Base-by-base conservation (phyloP, 1,140 invertebrate genomes). In the Luehdorfia chinensis region DNA sequence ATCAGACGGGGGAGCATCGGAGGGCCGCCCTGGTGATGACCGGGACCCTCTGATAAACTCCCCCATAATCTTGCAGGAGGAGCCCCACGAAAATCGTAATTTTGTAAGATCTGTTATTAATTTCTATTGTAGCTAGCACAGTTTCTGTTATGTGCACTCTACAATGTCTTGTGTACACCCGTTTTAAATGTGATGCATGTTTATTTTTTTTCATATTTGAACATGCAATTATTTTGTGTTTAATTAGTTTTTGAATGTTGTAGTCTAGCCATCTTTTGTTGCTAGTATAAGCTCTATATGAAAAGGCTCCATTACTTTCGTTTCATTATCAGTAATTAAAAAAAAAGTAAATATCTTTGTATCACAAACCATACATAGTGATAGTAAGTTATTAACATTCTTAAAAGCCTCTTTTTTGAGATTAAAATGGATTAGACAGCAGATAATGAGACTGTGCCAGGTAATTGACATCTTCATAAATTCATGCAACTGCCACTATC, bases 1-100 rank as follows among this genome's bases (percentile, higher is more conserved):
- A 54, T 66, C 74, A 37, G 77, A 80, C 44, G 60, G 79, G 64
- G 72, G 67, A 61, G 59, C 49, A 39, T 63, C 60, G 36, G 66
- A 64, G 28, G 37, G 53, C 43, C 60, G 59, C 21, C 50, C 59
- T 6, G 51, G 59, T 15, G 74, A 70, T 51, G 77, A 79, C 61
- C 60, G 75, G 37, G 73, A 75, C 54, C 79, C 79, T 16, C 70
- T 84, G 47, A 59, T 84, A 60, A 72, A 66, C 57, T 62, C 69
- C 44, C 66, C 78, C 13, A 62, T 70, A 51, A 66, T 80, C 54
- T 71, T 75, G 45, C 73, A 77, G 66, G 79, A 84, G 60, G 75
- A 81, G 31, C 44, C 67, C 45, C 64, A 73, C 65, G 71, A 77
- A 66, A 70, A 66, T 66, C 61, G 53, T 34, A 73, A 70, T 60